Percentiles rank a stretch among this genome's conserved stretches.
Evolutionary conservation across 1,140 invertebrate genomes (phyloP).

Genomic region (Colletes gigas): DNA sequence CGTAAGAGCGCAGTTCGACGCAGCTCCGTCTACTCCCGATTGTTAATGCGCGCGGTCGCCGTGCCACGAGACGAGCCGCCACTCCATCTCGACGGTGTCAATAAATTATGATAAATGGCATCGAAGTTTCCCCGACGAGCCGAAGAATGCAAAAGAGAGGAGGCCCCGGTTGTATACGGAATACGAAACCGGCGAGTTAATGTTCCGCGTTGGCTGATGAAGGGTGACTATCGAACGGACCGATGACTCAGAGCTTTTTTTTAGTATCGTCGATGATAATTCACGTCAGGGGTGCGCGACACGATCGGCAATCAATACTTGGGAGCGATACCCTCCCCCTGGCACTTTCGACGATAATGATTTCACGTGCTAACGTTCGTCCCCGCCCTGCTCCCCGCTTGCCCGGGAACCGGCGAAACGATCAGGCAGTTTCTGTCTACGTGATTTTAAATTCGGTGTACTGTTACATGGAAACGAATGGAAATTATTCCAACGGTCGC

Average conservation of each 20-base stretch:
- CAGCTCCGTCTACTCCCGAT: not conserved
- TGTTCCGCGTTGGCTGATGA: constrained; percentile 56
- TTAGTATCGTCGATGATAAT: constrained; percentile 73
- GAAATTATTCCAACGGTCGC: not conserved
- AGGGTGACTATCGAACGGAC: constrained; percentile 66
- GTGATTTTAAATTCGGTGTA: constrained; percentile 14
- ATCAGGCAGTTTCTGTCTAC: not conserved
- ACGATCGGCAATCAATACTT: constrained; percentile 76
- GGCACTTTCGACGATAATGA: constrained; percentile 50
- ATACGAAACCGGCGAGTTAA: constrained; percentile 47
- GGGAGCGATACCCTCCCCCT: constrained; percentile 56
- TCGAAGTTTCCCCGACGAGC: constrained; percentile 13
- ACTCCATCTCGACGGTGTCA: constrained; percentile 26
- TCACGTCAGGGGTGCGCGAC: constrained; percentile 72
- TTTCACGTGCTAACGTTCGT: constrained; percentile 31
- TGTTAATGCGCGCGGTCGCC: not conserved
- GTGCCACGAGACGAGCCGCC: constrained; percentile 2
- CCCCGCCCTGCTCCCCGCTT: constrained; percentile 3
- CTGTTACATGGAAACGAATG: not conserved
- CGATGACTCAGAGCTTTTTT: constrained; percentile 74
- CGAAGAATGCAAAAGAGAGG: constrained; percentile 38
- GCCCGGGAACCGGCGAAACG: not conserved
- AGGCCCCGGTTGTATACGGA: constrained; percentile 33
- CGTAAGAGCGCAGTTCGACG: no score
- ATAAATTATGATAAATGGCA: constrained; percentile 45